phyloP scores from a whole-genome alignment of 2,113 vertebrate genomes.

The Malurus melanocephalus region DNA sequence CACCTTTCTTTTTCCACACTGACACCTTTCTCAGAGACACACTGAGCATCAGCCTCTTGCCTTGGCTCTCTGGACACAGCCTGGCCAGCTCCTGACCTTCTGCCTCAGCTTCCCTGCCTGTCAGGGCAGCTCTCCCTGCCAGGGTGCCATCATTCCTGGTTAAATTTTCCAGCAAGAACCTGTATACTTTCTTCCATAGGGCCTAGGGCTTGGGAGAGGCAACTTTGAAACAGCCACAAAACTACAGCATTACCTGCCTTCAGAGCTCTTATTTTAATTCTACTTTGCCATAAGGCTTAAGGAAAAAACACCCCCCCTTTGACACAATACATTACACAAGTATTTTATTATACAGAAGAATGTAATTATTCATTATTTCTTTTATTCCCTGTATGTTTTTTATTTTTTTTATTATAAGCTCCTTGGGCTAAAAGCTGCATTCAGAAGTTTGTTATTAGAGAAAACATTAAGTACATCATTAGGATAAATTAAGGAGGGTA shows the following conservation, averaged over 20 bases:
- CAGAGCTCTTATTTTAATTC: neutral
- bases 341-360: neutral
- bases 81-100: neutral
- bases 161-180: neutral
- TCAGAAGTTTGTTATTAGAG: neutral
- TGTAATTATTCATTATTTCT: neutral
- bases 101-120: neutral
- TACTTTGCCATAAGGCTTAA: neutral
- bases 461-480: neutral
- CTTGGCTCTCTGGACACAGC: neutral
- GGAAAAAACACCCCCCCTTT: accelerated
- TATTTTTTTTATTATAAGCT: neutral
- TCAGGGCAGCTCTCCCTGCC: neutral
- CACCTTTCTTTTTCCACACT: neutral
- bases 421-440: neutral
- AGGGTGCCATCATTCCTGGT: neutral
- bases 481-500: neutral
- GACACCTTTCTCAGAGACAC: neutral
- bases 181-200: neutral
- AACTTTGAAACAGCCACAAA: neutral
- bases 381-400: neutral
- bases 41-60: neutral
- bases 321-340: neutral
- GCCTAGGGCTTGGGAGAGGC: neutral
- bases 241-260: neutral